phyloP scores from a whole-genome alignment of 2,888 invertebrate species.

The Microctonus hyperodae region DNA sequence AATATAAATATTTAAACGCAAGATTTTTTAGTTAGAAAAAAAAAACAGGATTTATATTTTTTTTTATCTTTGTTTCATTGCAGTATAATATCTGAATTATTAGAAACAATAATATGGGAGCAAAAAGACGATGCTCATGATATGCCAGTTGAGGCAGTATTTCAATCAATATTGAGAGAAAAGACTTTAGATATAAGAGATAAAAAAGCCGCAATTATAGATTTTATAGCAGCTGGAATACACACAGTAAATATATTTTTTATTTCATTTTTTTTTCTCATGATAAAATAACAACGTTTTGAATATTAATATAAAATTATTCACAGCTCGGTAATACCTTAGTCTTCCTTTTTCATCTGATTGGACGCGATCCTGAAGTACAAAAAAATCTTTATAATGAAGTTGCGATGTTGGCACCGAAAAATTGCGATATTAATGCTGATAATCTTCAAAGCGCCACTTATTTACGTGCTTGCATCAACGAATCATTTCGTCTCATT shows the following conservation, averaged over 20 bases:
- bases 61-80: neutral
- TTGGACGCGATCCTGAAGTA: slow-evolving; percentile 73
- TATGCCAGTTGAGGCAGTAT: slow-evolving; percentile 74
- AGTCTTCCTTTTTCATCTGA: slow-evolving; percentile 77
- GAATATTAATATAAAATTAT: neutral
- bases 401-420: slow-evolving; percentile 66
- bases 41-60: neutral
- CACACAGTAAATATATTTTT: slow-evolving; percentile 72
- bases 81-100: slow-evolving; percentile 80
- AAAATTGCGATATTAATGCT: slow-evolving; percentile 67
- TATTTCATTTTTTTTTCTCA: slow-evolving; percentile 22
- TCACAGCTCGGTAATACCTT: slow-evolving; percentile 79
- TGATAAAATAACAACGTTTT: neutral
- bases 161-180: slow-evolving; percentile 77
- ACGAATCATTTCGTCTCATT: slow-evolving; percentile 75
- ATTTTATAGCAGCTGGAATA: slow-evolving; percentile 87
- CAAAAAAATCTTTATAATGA: slow-evolving; percentile 75
- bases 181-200: slow-evolving; percentile 78
- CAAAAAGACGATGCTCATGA: slow-evolving; percentile 67
- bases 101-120: slow-evolving; percentile 72
- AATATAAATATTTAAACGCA: neutral
- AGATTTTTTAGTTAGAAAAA: neutral
- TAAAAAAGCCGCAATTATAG: slow-evolving; percentile 84
- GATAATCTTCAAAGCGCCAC: slow-evolving; percentile 72
- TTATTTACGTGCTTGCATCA: slow-evolving; percentile 81